These are phyloP conservation scores for Poecilia wingei DNA, from an alignment of 2,797 vertebrate genomes.

Conservation along the genomic window DNA sequence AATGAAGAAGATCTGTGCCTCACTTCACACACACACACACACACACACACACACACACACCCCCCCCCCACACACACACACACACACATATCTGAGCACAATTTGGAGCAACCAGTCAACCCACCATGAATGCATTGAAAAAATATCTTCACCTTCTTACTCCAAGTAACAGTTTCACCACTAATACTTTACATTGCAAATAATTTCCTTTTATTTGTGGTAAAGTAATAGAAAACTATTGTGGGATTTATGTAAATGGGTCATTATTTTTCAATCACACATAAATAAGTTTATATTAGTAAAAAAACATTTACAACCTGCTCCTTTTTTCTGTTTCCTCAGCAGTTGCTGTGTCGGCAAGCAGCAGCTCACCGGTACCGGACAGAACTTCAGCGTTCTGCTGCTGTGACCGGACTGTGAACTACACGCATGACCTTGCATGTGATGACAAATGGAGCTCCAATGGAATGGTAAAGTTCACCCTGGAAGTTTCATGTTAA, in stretches of 20 bases:
- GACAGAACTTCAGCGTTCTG: fast-evolving
- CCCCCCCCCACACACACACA: too few species aligned
- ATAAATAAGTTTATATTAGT: background rate
- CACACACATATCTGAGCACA: background rate
- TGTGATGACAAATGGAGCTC: conserved; percentile 31
- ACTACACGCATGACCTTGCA: fast-evolving
- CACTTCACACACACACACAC: too few species aligned
- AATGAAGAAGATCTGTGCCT: background rate
- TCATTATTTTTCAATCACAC: too few species aligned
- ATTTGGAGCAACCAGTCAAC: background rate
- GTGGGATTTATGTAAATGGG: background rate
- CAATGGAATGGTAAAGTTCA: conserved; percentile 28
- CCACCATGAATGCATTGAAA: background rate
- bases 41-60: too few species aligned
- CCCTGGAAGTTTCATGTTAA: background rate
- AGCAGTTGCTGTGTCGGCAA: fast-evolving
- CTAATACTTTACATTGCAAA: background rate
- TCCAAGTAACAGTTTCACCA: background rate
- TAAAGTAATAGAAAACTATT: background rate
- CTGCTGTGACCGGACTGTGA: conserved; percentile 3
- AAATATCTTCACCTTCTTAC: background rate
- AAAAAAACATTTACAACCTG: background rate
- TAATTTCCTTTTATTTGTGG: background rate
- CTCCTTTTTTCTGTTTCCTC: background rate
- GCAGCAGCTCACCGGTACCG: background rate